A percentile compares a stretch with the other conserved stretches of the same genome.
Conservation (phyloP, 1,140 invertebrate species). For the Geopemphigus sp. region DNA sequence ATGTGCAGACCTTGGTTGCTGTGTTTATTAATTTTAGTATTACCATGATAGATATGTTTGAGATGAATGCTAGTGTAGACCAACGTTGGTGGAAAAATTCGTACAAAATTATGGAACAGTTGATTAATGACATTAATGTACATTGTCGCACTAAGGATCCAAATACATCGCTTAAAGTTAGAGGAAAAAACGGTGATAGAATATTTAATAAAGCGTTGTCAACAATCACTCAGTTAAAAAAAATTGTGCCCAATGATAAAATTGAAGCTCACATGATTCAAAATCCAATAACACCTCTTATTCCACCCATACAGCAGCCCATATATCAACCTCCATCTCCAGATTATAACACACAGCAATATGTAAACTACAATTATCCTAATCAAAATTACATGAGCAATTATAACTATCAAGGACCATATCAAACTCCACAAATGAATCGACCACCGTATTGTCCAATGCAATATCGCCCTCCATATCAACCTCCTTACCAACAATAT, state of each 20-base stretch:
- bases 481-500: conserved; percentile 34
- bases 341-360: conserved; percentile 16
- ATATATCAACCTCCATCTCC: conserved; percentile 4
- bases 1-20: conserved; percentile 35
- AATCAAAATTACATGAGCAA: conserved; percentile 39
- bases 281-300: conserved; percentile 35
- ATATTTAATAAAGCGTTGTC: conserved; percentile 36
- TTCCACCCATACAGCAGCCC: conserved; percentile 5
- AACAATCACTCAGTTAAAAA: conserved; percentile 44
- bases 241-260: conserved; percentile 32
- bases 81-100: conserved; percentile 42
- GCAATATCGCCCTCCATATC: conserved; percentile 36
- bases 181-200: conserved; percentile 37
- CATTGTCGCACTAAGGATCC: conserved; percentile 32
- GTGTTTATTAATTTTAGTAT: conserved; percentile 42
- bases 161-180: conserved; percentile 34
- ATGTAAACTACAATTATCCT: conserved; percentile 21
- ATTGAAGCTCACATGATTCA: conserved; percentile 7
- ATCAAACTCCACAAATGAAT: conserved; percentile 26
- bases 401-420: conserved; percentile 32
- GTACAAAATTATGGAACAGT: conserved; percentile 37
- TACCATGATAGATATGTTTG: conserved; percentile 46
- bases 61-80: conserved; percentile 22
- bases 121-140: conserved; percentile 37
- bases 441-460: conserved; percentile 39